Evolutionary conservation across 2,888 invertebrate genomes (phyloP).

Genomic region (Brenthis daphne): DNA sequence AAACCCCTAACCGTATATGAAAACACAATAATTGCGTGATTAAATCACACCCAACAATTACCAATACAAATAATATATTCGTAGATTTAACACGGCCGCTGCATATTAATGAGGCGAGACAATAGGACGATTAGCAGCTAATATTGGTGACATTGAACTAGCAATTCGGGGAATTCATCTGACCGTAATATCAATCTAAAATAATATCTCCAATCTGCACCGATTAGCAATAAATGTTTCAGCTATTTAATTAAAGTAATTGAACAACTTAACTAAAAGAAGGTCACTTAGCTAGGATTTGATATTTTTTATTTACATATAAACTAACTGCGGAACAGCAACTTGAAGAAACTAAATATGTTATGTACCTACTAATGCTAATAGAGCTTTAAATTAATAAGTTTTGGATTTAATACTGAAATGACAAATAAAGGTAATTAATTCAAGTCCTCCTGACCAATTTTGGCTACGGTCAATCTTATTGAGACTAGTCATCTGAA

Average conservation of each 20-base stretch:
- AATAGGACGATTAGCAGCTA: slow-evolving; percentile 15
- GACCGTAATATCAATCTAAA: neutral
- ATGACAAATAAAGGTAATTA: too few relatives aligned
- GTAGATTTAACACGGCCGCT: neutral
- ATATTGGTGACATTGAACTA: slow-evolving; percentile 19
- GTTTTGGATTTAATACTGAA: slow-evolving; percentile 1
- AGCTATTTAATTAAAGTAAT: neutral
- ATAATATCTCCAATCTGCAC: too few relatives aligned
- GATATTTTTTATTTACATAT: neutral
- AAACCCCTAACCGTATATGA: too few relatives aligned
- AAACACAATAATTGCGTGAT: slow-evolving; percentile 20
- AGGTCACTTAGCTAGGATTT: slow-evolving; percentile 6
- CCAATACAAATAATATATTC: neutral
- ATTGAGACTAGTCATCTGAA: too few relatives aligned
- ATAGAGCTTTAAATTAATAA: neutral
- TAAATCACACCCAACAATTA: slow-evolving; percentile 18
- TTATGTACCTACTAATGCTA: neutral
- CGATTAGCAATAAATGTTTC: too few relatives aligned
- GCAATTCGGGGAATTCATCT: slow-evolving; percentile 16
- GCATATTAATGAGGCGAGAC: slow-evolving; percentile 22
- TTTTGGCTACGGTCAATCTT: too few relatives aligned
- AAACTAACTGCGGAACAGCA: neutral
- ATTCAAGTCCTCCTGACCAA: too few relatives aligned
- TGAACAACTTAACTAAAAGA: neutral
- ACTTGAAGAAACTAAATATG: neutral